Evolutionary conservation across 2,888 invertebrate genomes (phyloP), one percentile per base, ranked within the genome.

Genomic region (Noctuana brunneofusca): DNA sequence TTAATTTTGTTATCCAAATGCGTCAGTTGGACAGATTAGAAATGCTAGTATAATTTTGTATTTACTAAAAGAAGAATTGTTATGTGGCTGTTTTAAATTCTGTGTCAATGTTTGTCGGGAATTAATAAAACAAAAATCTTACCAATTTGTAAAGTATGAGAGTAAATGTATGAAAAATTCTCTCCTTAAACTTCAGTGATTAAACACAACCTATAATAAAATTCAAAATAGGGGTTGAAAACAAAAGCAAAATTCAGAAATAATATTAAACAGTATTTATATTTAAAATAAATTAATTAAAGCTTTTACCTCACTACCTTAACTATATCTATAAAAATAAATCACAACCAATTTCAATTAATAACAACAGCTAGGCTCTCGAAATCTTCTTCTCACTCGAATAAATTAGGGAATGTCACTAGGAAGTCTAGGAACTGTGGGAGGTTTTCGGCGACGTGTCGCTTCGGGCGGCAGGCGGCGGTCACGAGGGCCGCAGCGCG

Each of bases 391-490:
- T 54, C 59, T 58, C 41, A 52, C 62, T 56, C 64, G 46, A 67
- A 67, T 64, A 64, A 69, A 56, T 67, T 66, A 67, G 59, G 46
- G 46, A 53, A 32, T 46, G 49, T 66, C 67, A 65, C 64, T 64
- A 32, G 49, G 63, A 58, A 63, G 56, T 41, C 64, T 76, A 80
- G 79, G 79, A 79, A 78, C 78, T 75, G 66, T 58, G 27, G 38
- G 52, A 43, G 55, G 14, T 18, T 35, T 2, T 14, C 24, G 9
- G 18, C 14, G 27, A 54, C 48, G 53, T 30, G 64, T 32, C 22
- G 48, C 49, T 22, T 8, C 9, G 58, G 32, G 22, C 18, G 8
- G n/a, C 12, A n/a, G 35, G 32, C 12, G 32, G 32, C 16, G 48
- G 20, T 60, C 32, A 64, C 58, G 68, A 59, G 66, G 67, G 65